Evolutionary conservation across 2,888 invertebrate species (phyloP).

Genomic region (Catocala sponsa): DNA sequence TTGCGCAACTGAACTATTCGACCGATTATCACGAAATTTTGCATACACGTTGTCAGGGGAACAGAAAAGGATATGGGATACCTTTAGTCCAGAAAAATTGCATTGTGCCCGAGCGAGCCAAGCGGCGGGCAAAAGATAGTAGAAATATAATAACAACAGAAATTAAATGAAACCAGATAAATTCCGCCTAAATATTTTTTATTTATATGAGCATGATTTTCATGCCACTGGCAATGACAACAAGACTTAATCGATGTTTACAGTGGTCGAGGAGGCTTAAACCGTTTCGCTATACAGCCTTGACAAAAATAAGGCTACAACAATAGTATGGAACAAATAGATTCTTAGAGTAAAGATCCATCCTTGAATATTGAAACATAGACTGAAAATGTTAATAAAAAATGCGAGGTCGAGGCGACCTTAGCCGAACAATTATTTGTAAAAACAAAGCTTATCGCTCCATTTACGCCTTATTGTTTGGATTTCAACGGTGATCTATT

Average conservation of each 20-base stretch:
- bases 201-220: neutral
- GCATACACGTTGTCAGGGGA: too few species aligned
- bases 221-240: neutral
- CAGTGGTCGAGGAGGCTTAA: neutral
- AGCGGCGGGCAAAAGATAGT: too few species aligned
- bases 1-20: too few species aligned
- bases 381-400: constrained; percentile 44
- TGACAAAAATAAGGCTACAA: constrained; percentile 34
- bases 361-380: constrained; percentile 48
- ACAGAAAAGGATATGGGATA: too few species aligned
- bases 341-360: constrained; percentile 29
- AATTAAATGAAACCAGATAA: too few species aligned
- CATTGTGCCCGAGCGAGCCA: too few species aligned
- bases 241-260: neutral
- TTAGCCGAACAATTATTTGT: constrained; percentile 38
- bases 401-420: constrained; percentile 39
- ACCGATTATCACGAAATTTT: too few species aligned
- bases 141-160: too few species aligned
- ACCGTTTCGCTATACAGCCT: constrained; percentile 22
- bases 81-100: too few species aligned
- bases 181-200: too few species aligned
- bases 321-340: constrained; percentile 33
- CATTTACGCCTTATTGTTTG: constrained; percentile 47
- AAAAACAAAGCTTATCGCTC: constrained; percentile 53
- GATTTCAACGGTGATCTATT: constrained; percentile 21